Evolutionary conservation across 2,113 vertebrate genomes (phyloP).

Genomic region (Beaufortia kweichowensis): DNA sequence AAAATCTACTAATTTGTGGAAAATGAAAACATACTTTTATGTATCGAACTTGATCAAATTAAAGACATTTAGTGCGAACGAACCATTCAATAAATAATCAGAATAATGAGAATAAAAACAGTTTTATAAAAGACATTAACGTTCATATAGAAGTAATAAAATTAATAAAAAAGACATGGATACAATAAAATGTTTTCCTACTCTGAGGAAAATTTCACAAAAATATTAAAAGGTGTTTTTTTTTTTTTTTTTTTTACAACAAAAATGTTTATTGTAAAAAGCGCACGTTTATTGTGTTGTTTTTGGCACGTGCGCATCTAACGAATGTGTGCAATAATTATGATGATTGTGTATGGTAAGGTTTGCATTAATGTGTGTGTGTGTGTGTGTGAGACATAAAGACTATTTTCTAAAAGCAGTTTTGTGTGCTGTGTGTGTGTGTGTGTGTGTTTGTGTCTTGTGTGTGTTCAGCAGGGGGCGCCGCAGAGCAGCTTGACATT

Average conservation of each 20-base stretch:
- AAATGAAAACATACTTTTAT: background rate
- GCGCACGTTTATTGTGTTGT: too few relatives aligned
- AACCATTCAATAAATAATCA: background rate
- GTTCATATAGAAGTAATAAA: too few relatives aligned
- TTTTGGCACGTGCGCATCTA: too few relatives aligned
- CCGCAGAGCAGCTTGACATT: conserved; percentile 70
- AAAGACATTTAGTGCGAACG: background rate
- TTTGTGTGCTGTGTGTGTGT: background rate
- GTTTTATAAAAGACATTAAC: too few relatives aligned
- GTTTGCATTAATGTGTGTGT: background rate
- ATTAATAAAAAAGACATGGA: too few relatives aligned
- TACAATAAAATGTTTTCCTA: too few relatives aligned
- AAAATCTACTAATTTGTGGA: background rate
- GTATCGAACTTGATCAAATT: background rate
- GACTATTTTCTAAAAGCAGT: too few relatives aligned
- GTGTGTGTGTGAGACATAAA: too few relatives aligned
- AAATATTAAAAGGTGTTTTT: too few relatives aligned
- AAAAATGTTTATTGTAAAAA: too few relatives aligned
- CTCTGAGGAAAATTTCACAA: too few relatives aligned
- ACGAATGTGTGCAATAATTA: background rate
- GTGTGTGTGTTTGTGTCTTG: background rate
- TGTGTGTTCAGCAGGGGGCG: conserved; percentile 71
- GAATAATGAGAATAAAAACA: background rate
- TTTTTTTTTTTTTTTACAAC: too few relatives aligned
- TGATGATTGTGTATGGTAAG: background rate